phyloP scores from a whole-genome alignment of 2,113 vertebrate genomes.

The Solea solea region DNA sequence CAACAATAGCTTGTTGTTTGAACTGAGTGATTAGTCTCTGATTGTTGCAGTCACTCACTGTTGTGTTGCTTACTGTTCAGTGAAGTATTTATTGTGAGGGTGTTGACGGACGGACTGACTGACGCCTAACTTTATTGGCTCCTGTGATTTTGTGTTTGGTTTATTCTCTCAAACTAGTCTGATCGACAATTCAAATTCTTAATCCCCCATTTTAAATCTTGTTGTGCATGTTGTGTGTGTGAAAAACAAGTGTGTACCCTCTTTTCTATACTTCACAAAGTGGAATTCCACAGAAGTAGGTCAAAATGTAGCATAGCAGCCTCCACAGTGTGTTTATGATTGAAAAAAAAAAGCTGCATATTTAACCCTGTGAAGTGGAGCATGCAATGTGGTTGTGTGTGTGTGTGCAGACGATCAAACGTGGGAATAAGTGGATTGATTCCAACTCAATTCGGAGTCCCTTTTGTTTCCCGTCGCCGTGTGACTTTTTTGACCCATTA shows the following conservation, averaged over 20 bases:
- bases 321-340: constrained; percentile 35
- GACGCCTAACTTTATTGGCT: neutral
- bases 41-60: constrained; percentile 9
- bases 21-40: constrained; percentile 1
- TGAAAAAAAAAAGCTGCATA: constrained; percentile 16
- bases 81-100: constrained; percentile 5
- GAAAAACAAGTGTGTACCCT: neutral
- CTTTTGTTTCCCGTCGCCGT: constrained; percentile 62
- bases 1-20: constrained; percentile 15
- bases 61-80: constrained; percentile 23
- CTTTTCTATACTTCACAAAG: constrained; percentile 21
- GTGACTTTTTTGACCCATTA: constrained; percentile 58
- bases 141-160: neutral
- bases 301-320: constrained; percentile 38
- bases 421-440: constrained; percentile 71
- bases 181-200: no score
- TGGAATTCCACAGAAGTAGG: constrained; percentile 57
- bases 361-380: constrained; percentile 62
- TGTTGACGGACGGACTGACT: constrained; percentile 13
- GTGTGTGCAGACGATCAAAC: constrained; percentile 51
- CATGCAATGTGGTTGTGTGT: constrained; percentile 31
- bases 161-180: neutral
- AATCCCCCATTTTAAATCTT: neutral
- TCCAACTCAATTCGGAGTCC: constrained; percentile 61
- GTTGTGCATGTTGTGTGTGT: neutral